phyloP scores from a whole-genome alignment of 1,140 invertebrate genomes.

The Babylonia areolata region DNA sequence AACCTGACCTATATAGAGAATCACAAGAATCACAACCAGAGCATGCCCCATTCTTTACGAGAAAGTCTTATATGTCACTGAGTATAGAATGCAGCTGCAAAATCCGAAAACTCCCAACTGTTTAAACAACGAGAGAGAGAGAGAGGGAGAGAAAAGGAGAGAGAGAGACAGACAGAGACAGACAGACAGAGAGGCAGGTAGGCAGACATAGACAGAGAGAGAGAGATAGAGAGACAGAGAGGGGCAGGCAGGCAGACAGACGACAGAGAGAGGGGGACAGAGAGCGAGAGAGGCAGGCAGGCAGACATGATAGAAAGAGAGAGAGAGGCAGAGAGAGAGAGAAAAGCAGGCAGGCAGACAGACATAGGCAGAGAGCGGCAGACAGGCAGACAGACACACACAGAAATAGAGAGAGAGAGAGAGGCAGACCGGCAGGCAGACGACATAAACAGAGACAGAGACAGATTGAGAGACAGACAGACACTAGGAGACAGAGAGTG shows the following conservation, averaged over 20 bases:
- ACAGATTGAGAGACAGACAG: not conserved
- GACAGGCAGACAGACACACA: not conserved
- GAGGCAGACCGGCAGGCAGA: no score
- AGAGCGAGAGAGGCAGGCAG: not conserved
- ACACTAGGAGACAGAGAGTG: not conserved
- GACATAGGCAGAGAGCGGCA: not conserved
- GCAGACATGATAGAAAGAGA: not conserved
- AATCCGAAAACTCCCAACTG: no score
- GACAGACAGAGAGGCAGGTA: not conserved
- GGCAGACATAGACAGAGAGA: not conserved
- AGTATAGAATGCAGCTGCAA: no score
- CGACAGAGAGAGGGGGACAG: not conserved
- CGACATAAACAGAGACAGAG: not conserved
- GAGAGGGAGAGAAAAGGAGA: constrained; percentile 14
- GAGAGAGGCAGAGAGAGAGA: not conserved
- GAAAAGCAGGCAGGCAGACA: not conserved
- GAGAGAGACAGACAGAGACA: not conserved
- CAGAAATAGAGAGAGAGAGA: not conserved
- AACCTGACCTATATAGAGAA: no score
- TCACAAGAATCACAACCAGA: no score
- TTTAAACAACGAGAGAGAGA: not conserved
- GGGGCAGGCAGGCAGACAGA: not conserved
- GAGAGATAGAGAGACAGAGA: not conserved
- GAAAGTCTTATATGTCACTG: no score
- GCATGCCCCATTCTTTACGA: no score